These are phyloP conservation scores for Syrista parreyssii DNA, from an alignment of 2,888 invertebrate genomes.

Conservation along the genomic window DNA sequence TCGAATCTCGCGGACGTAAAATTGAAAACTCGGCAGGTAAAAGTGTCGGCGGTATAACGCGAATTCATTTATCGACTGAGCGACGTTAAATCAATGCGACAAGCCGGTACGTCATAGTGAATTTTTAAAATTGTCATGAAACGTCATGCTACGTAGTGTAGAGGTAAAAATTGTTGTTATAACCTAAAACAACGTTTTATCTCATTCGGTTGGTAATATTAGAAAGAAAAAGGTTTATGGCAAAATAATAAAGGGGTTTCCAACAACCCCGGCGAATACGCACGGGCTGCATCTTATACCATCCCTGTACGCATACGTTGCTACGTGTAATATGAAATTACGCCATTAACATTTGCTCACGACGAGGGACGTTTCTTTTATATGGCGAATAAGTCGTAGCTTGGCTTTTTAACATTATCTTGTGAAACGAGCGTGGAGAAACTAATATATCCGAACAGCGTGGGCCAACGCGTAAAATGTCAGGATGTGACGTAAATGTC, in stretches of 20 bases:
- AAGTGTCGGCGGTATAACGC: background rate
- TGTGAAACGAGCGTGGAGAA: background rate
- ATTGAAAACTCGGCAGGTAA: background rate
- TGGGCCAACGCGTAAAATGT: background rate
- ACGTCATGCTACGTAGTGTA: background rate
- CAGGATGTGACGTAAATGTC: background rate
- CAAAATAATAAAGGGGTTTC: background rate
- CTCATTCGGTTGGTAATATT: background rate
- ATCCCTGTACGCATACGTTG: background rate
- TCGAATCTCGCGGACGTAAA: background rate
- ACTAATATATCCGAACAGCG: background rate
- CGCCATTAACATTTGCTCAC: background rate
- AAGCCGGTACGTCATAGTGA: background rate
- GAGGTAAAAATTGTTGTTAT: background rate
- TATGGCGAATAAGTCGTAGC: background rate
- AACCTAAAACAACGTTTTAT: background rate
- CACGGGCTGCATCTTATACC: background rate
- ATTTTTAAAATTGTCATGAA: background rate
- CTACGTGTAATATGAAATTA: background rate
- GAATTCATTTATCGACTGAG: background rate
- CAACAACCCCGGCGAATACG: background rate
- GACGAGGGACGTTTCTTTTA: background rate
- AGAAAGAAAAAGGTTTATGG: background rate
- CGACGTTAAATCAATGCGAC: background rate
- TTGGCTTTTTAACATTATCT: background rate